Base-by-base conservation (phyloP, 2,797 vertebrate genomes). In the Bryconaethiops microstoma region DNA sequence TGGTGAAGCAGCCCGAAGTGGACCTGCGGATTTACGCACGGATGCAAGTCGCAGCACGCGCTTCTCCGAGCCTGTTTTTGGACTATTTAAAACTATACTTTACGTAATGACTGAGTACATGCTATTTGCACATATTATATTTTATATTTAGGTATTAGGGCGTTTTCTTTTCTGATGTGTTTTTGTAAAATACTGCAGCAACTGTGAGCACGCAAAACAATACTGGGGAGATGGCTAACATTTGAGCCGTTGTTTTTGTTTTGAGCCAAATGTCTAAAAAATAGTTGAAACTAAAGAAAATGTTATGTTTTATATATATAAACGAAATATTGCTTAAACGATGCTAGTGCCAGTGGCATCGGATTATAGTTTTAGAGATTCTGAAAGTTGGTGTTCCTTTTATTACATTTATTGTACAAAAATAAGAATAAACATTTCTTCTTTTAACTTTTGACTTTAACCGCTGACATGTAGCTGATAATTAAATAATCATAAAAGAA, bases 1-100 rank as follows among this genome's bases (percentile, higher is more conserved):
- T 99, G 96, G 96, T 96, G 95, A 94, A 91, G 92, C 85, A 88
- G 90, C 72, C 88, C 87, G 90, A 90, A 83, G 84, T 54, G 73
- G 63, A 83, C 50, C 55, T 60, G 45, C 69, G 0, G 25, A 48
- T 76, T 77, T 76, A 48, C 1, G 39, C 64, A 85, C 83, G 71
- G 79, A 90, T 88, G 84, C 86, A 86, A 39, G 52, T 7, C 21
- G 42, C 55, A 74, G 29, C 21, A 62, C 21, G 59, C 23, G 45
- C 25, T 64, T 73, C 59, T 23, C 75, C 78, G 39, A 60, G 14
- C 21, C 25, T 81, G 35, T 9, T 79, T 12, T 65, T 55, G 83
- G 75, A 77, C 50, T 78, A 76, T 57, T 82, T 80, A 82, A 80
- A 77, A 68, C 10, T 74, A 72, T 71, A 81, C 40, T 59, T 63